A percentile compares a stretch with the other conserved stretches of the same genome.
Evolutionary conservation across 2,113 vertebrate genomes (phyloP).

Genomic region (Collichthys lucidus): DNA sequence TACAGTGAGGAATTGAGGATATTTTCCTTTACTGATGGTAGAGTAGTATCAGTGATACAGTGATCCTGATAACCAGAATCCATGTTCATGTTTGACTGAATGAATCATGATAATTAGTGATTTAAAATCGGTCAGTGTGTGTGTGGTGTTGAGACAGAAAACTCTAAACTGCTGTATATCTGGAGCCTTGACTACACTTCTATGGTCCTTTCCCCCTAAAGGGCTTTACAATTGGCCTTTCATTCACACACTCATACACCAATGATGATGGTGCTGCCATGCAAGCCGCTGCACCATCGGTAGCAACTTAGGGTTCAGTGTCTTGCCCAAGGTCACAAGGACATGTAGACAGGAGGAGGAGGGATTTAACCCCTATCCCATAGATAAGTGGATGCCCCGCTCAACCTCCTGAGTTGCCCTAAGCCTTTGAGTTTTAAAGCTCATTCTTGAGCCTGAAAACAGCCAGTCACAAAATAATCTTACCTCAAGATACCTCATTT

Average conservation of each 20-base stretch:
- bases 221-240: no score
- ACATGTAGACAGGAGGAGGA: neutral
- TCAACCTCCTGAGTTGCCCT: neutral
- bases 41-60: no score
- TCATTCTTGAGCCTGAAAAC: neutral
- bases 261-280: neutral
- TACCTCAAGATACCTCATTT: neutral
- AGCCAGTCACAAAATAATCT: no score
- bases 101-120: neutral
- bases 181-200: neutral
- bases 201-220: no score
- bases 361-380: neutral
- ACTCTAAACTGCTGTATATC: slow-evolving; percentile 1
- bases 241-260: no score
- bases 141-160: neutral
- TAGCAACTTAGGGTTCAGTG: neutral
- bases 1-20: neutral
- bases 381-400: neutral
- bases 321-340: neutral
- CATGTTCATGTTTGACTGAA: neutral
- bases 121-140: neutral
- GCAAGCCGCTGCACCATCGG: neutral
- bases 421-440: neutral
- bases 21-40: neutral
- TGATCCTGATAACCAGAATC: neutral